Conservation (phyloP, 2,113 vertebrate species). For the Trichomycterus rosablanca region DNA sequence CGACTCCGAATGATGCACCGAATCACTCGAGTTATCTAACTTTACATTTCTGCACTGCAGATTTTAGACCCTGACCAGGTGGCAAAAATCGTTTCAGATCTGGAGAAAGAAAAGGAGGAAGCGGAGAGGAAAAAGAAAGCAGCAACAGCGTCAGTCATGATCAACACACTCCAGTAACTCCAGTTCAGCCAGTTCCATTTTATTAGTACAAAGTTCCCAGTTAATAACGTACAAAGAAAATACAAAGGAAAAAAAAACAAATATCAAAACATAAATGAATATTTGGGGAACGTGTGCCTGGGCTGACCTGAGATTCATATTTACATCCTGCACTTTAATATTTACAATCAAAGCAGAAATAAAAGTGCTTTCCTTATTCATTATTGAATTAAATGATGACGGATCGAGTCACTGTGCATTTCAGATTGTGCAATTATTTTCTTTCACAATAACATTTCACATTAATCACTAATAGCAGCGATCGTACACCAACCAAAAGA, state of each 20-base stretch:
- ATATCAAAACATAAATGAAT: conserved; percentile 24
- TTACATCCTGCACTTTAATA: conserved; percentile 8
- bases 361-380: conserved; percentile 21
- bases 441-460: not conserved
- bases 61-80: conserved; percentile 80
- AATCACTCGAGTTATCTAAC: not conserved
- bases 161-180: not conserved
- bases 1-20: too few species aligned
- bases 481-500: not conserved
- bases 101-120: conserved; percentile 84
- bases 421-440: conserved; percentile 1
- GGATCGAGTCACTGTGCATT: conserved; percentile 5
- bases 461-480: not conserved
- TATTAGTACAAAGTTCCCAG: conserved; percentile 45
- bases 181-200: conserved; percentile 34
- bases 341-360: conserved; percentile 32
- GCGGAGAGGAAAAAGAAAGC: conserved; percentile 81
- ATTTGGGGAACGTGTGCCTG: conserved; percentile 17
- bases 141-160: conserved; percentile 7
- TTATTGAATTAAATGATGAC: not conserved
- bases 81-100: conserved; percentile 77
- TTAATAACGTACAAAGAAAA: conserved; percentile 12
- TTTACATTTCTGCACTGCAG: conserved; percentile 44
- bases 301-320: conserved; percentile 15
- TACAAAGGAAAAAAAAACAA: conserved; percentile 4